Evolutionary conservation across 2,888 invertebrate species (phyloP), one percentile per base, ranked within the genome.

Genomic region (Xanthostigma xanthostigma): DNA sequence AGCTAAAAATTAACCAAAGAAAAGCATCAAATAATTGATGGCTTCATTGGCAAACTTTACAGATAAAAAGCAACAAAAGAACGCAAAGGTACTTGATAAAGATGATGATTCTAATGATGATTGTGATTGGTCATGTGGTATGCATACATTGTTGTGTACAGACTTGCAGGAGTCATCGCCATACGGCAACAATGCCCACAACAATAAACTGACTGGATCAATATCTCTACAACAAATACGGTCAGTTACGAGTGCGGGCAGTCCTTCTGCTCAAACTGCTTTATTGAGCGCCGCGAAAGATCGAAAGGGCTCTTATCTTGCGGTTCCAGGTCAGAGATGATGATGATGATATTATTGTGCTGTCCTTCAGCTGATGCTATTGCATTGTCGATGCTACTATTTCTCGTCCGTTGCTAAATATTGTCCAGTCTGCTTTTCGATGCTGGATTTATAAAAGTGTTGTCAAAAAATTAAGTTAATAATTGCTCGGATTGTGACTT

Each of bases 241-340:
- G 14, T n/a, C 42, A 13, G 36, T 17, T 46, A 36, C 14, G 27
- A 14, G 41, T 9, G 17, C 45, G 14, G 46, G 40, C 11, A 42
- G 36, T 43, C 48, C 48, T 9, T 48, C 48, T 12, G 48, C 42
- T 34, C 48, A 48, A 34, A 48, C 48, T n/a, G 48, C 48, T 34
- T 12, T 48, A 27, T 41, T 46, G 35, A 27, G 63, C 63, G 64
- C 66, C 54, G 61, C 66, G 47, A 66, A 67, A 62, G 71, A 68
- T 60, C 66, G 68, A 58, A 74, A 74, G 64, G 74, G 74, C 61
- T 71, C 72, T 53, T 74, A 73, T 64, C 66, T 72, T 59, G 69
- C 73, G 56, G 67, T 75, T 62, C 71, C 74, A 74, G 75, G 75
- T 74, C 70, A 66, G 67, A 60, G 50, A 57, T 52, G 44, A 49